Evolutionary conservation across 2,113 vertebrate genomes (phyloP), one percentile per base, ranked within the genome.

Genomic region (Cryptoleucopteryx plumbea): DNA sequence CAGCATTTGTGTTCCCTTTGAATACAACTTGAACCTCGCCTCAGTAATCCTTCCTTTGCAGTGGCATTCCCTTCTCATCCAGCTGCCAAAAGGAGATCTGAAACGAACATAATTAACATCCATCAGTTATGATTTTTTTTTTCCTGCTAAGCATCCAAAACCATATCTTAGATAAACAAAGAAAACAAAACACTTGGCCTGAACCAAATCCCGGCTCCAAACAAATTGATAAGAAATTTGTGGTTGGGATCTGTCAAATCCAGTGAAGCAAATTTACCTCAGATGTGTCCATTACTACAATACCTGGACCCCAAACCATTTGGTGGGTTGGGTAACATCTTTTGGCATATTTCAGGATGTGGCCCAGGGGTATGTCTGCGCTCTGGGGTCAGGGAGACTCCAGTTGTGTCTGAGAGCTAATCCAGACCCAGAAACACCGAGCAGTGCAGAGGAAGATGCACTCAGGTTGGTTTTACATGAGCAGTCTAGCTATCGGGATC

Each of bases 51-150:
- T 59, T 82, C 45, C 93, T 50, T 77, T 31, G 42, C 15, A 3
- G 12, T 55, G 55, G 73, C 86, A 58, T 75, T 45, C 67, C 40
- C 43, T 36, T 20, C 77, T 36, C 88, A 86, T 48, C 61, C 85
- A 83, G 90, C 59, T 83, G 81, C 86, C 82, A 87, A 74, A 36
- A 74, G 66, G 40, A 79, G 91, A 79, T 42, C 95, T 97, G 89
- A 80, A 95, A 93, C 26, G 36, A 88, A 84, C 34, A 86, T 14
- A 88, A 90, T 52, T 34, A 61, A 62, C 47, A 59, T 25, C 31
- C 74, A 48, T 86, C 78, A 92, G 40, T 75, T 66, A 18, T 2
- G 31, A 43, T 29, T 42, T 21, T 75, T 48, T 48, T 67, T 29
- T 21, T 11, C 65, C 48, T 43, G 34, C 40, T 83, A 25, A 93